phyloP scores from a whole-genome alignment of 2,888 invertebrate genomes.

The Ametastegia equiseti region DNA sequence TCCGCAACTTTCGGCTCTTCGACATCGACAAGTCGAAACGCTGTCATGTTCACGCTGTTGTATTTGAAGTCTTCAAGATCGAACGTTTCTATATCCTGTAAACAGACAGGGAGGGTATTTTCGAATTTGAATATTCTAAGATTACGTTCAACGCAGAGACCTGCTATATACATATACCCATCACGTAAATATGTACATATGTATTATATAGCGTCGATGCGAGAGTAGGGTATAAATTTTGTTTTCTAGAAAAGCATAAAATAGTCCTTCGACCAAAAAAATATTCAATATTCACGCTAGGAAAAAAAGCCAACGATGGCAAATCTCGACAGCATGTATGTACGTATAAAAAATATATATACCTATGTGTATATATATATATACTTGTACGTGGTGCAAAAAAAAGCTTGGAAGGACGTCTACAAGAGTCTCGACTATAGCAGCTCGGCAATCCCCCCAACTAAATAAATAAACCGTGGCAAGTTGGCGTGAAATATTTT shows the following conservation, averaged over 20 bases:
- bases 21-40: slow-evolving; percentile 91
- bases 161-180: no score
- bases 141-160: not conserved
- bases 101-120: not conserved
- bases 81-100: slow-evolving; percentile 90
- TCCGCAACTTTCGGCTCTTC: slow-evolving; percentile 87
- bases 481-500: slow-evolving; percentile 46
- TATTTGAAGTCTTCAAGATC: slow-evolving; percentile 95
- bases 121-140: slow-evolving; percentile 1
- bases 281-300: slow-evolving; percentile 33
- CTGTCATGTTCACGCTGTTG: slow-evolving; percentile 97
- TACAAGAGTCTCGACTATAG: not conserved
- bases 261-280: not conserved
- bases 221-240: slow-evolving; percentile 7
- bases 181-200: no score
- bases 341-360: no score
- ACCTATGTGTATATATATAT: no score
- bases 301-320: slow-evolving; percentile 12
- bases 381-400: no score
- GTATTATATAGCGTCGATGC: not conserved
- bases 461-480: slow-evolving; percentile 41
- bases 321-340: not conserved
- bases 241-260: slow-evolving; percentile 11
- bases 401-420: slow-evolving; percentile 3
- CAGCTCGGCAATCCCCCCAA: not conserved